Evolutionary conservation across 1,140 invertebrate species (phyloP).

Genomic region (Portunus trituberculatus): DNA sequence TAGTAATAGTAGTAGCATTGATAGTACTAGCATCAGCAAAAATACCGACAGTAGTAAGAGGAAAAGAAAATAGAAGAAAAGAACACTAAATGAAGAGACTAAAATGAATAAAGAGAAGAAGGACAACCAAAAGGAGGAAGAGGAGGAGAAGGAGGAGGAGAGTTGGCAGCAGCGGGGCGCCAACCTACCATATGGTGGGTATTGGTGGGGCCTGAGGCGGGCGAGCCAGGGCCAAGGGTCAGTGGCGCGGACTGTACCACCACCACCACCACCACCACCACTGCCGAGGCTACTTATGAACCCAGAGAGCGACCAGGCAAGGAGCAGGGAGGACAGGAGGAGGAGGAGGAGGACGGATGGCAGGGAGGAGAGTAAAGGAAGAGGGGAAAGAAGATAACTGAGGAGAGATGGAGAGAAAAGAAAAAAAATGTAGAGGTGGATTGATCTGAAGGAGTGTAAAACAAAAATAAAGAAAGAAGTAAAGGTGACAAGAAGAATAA

Average conservation of each 20-base stretch:
- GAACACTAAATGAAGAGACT: neutral
- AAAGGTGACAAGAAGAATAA: neutral
- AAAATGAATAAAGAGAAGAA: neutral
- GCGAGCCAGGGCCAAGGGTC: neutral
- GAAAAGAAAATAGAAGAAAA: no score
- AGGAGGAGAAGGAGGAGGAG: neutral
- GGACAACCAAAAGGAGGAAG: neutral
- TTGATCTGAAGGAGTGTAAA: neutral
- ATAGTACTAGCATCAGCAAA: no score
- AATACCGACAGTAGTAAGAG: no score
- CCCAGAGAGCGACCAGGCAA: no score
- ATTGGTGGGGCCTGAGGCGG: neutral
- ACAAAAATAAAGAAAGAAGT: neutral
- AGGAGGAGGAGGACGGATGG: no score
- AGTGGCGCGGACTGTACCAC: neutral
- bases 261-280: neutral
- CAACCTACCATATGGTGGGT: constrained; percentile 18
- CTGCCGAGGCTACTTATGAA: neutral
- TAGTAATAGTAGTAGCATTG: no score
- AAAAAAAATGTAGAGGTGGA: neutral
- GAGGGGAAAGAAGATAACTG: neutral
- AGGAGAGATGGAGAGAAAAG: neutral
- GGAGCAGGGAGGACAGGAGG: no score
- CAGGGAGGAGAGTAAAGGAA: no score
- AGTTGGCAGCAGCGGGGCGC: neutral